Evolutionary conservation across 2,113 vertebrate species (phyloP).

Genomic region (Cathartes aura): DNA sequence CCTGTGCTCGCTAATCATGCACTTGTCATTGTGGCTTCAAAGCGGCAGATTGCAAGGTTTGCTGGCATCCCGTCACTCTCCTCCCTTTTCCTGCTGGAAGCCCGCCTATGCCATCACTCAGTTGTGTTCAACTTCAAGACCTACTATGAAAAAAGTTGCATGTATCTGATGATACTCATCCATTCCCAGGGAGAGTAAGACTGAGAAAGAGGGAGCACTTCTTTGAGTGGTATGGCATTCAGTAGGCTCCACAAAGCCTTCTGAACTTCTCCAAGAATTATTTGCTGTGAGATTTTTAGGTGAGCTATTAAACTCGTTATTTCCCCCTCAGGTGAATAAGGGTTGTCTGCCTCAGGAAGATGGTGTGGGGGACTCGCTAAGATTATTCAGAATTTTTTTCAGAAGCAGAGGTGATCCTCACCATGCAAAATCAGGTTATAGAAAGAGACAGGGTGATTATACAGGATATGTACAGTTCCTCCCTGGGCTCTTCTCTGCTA

Average conservation of each 20-base stretch:
- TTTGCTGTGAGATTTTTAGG: not conserved
- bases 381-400: not conserved
- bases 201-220: not conserved
- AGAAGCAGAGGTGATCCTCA: not conserved
- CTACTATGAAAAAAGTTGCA: not conserved
- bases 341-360: not conserved
- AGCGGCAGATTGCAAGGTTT: not conserved
- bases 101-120: not conserved
- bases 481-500: not conserved
- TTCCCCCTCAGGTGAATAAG: not conserved
- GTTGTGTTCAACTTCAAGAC: not conserved
- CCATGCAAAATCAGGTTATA: not conserved
- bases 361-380: not conserved
- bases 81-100: not conserved
- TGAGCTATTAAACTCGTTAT: not conserved
- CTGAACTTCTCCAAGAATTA: not conserved
- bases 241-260: not conserved
- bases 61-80: not conserved
- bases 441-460: not conserved
- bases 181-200: not conserved
- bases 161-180: not conserved
- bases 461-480: not conserved
- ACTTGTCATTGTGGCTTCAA: not conserved
- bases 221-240: not conserved
- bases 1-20: not conserved